Base-by-base conservation (phyloP, 2,113 vertebrate species). In the Ameiurus melas region DNA sequence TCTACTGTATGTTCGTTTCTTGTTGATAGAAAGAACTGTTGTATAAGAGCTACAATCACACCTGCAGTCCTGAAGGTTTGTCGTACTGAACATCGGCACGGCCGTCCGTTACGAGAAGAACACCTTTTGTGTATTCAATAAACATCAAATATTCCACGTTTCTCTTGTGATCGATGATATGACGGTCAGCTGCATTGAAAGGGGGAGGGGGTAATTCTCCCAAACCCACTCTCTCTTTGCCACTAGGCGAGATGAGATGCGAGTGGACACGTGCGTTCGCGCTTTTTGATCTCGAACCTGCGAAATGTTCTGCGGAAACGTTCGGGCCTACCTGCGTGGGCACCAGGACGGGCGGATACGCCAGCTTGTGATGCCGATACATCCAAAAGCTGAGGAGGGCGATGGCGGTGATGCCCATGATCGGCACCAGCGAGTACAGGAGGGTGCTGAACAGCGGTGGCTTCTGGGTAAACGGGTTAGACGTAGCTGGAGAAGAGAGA, bases 281-380 rank as follows among this genome's bases (percentile, higher is more conserved):
- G 43, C 13, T 79, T 53, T 27, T 43, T 39, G 17, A 51, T 17
- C 14, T 51, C 13, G 9, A 83, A 51, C 36, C 58, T 84, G 25
- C 25, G 4, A 19, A 68, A 47, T 5, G 5, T 20, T 51, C 8
- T 58, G 4, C 60, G 14, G n/a, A 60, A 60, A 58, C 14, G 36
- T 27, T 62, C 55, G 66, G 16, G 94, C 97, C 96, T 97, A 99
- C 98, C 92, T 99, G 98, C 89, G 98, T 99, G 89, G 98, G 98
- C 91, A 99, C 98, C 14, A 99, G 97, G 71, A 98, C 98, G 0
- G 98, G 97, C 27, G 98, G 98, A 92, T 99, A 99, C 2, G 98
- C 98, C 92, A 99, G 96, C 92, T 99, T 99, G 94, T 99, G 98
- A 90, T 99, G 98, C 83, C 98, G 95, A 93, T 99, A 99, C 95